Base-by-base conservation (phyloP, 1,140 invertebrate genomes). In the Lordiphosa clarofinis region DNA sequence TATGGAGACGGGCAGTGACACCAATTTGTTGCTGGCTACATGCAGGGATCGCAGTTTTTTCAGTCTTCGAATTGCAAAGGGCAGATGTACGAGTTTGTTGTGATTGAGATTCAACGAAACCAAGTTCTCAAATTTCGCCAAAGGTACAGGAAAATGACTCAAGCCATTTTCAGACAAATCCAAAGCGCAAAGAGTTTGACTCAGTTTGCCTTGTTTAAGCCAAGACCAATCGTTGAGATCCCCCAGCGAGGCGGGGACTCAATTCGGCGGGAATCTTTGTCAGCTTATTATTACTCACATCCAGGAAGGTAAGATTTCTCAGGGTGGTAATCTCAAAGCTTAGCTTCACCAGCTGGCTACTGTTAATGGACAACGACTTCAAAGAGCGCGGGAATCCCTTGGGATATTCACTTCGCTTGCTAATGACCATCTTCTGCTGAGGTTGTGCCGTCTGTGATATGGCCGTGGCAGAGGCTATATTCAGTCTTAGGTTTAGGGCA, bases 281-380 rank as follows among this genome's bases (percentile, higher is more conserved):
- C 35, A 97, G 90, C 54, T 92, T 90, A 91, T 97, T 98, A 57
- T 94, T 90, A 33, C 92, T 94, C 42, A 96, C 89, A 91, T 97
- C 93, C 53, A 97, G 90, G 36, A 92, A 69, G 62, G 90, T 91
- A 13, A 98, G 90, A 78, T 91, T 91, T 24, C 91, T 90, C 3
- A 95, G 78, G 6, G 90, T 88, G 37, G 94, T 89, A 71, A 95
- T 93, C 67, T 94, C 92, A 71, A 91, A 89, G 73, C 94, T 92
- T 54, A 95, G 92, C 49, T 92, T 92, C 65, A 90, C 91, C 55
- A 93, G 78, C 19, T 91, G 88, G 4, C 94, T 89, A 39, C 91
- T 91, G 69, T 87, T 90, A 12, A 95, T 90, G 56, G 50, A 67
- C 42, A 87, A 56, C 0, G 62, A 61, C 37, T 84, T 86, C 5